Evolutionary conservation across 2,888 invertebrate species (phyloP).

Genomic region (Rhyacophila evoluta): DNA sequence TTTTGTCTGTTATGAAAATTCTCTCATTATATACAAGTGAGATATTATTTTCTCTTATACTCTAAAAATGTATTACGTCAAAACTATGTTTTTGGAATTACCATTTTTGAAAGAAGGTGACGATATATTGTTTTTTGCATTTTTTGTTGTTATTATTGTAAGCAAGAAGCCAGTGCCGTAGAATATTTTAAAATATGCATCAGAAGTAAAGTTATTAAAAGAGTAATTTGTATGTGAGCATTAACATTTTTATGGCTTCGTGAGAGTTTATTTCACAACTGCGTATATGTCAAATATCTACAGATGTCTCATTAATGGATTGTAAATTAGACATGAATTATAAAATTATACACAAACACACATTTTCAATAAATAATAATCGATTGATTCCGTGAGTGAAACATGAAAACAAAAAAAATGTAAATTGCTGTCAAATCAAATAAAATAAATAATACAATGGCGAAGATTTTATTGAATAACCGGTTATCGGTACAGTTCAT

Average conservation of each 20-base stretch:
- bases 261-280: background rate
- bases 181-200: background rate
- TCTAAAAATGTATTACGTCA: no score
- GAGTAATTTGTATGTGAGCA: background rate
- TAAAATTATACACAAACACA: background rate
- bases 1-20: no score
- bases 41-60: no score
- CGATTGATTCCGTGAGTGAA: background rate
- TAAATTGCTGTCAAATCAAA: background rate
- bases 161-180: background rate
- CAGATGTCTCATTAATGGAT: background rate
- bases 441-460: background rate
- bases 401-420: constrained; percentile 10
- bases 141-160: background rate
- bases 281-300: background rate
- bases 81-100: no score
- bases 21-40: no score
- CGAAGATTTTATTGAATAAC: background rate
- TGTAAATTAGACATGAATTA: background rate
- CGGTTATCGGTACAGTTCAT: background rate
- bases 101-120: no score
- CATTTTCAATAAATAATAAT: constrained; percentile 2
- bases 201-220: background rate
- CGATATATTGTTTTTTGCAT: no score
- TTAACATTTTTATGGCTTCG: background rate